Conservation (phyloP, 2,113 vertebrate genomes). For the Odontophorus gujanensis region DNA sequence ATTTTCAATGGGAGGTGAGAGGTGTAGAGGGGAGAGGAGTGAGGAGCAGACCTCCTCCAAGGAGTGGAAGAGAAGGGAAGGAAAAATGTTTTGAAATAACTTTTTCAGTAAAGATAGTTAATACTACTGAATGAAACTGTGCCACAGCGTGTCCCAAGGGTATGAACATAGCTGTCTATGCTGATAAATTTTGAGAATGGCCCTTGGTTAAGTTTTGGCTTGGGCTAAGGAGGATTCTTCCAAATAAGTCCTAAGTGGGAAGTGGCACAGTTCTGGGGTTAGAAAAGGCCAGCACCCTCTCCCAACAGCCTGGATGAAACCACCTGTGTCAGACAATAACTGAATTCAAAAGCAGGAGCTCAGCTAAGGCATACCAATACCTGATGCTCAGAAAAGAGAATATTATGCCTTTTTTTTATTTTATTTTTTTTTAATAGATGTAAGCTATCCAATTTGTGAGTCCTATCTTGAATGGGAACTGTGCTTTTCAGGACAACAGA, state of each 20-base stretch:
- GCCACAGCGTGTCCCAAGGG: background rate
- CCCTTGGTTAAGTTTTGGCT: background rate
- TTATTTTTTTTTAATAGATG: background rate
- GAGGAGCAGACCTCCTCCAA: background rate
- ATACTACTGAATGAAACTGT: background rate
- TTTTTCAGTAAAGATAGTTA: background rate
- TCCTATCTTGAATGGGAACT: background rate
- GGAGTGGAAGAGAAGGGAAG: background rate
- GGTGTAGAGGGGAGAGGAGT: background rate
- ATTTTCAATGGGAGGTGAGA: conserved; percentile 1
- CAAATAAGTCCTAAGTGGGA: background rate
- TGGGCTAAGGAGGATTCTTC: background rate
- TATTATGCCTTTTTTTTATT: too few species aligned
- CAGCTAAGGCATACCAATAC: background rate
- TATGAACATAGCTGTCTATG: background rate
- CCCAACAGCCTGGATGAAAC: background rate
- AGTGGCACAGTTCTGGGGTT: background rate
- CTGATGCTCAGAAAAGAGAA: background rate
- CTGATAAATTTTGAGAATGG: background rate
- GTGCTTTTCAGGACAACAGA: background rate
- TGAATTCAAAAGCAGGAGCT: background rate
- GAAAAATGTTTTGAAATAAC: background rate
- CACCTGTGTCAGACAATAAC: background rate
- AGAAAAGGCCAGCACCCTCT: background rate
- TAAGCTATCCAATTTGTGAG: background rate